These are phyloP conservation scores for Carassius auratus DNA, from an alignment of 2,113 vertebrate genomes.

Conservation along the genomic window DNA sequence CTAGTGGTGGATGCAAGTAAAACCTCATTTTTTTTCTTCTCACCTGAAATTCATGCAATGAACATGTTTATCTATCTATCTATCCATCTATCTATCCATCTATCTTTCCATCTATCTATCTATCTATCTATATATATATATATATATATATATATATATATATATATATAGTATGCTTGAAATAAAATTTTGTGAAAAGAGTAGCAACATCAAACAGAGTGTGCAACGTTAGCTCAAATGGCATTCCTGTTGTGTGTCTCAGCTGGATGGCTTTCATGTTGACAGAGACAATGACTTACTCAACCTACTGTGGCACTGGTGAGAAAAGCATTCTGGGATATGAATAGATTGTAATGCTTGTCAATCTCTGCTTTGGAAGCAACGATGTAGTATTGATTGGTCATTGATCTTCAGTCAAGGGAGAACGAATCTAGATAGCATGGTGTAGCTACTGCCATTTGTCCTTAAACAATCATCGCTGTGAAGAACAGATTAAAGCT, in stretches of 20 bases:
- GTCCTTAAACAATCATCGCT: background rate
- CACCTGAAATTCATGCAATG: too few species aligned
- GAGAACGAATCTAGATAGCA: slow-evolving; percentile 26
- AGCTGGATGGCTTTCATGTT: slow-evolving; percentile 24
- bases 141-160: too few species aligned
- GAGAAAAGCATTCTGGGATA: slow-evolving; percentile 49
- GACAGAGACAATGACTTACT: slow-evolving; percentile 31
- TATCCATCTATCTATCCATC: too few species aligned
- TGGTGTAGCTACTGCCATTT: slow-evolving; percentile 18
- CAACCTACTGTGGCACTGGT: slow-evolving; percentile 33
- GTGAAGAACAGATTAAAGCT: slow-evolving; percentile 1
- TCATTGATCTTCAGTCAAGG: slow-evolving; percentile 39
- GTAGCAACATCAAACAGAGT: slow-evolving; percentile 1
- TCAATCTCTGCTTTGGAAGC: slow-evolving; percentile 26
- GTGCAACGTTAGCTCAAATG: slow-evolving; percentile 33
- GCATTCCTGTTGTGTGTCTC: slow-evolving; percentile 21
- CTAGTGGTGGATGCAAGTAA: too few species aligned
- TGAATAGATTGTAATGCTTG: slow-evolving; percentile 42
- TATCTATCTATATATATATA: too few species aligned
- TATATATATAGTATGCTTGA: background rate
- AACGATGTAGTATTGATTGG: slow-evolving; percentile 36
- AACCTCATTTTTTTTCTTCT: too few species aligned
- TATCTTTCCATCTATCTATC: too few species aligned
- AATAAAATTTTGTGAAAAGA: background rate
- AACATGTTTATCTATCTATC: too few species aligned